Percentiles rank a stretch among this genome's conserved stretches.
These are phyloP conservation scores for Monomorium pharaonis DNA, from an alignment of 1,140 invertebrate species.

Conservation along the genomic window DNA sequence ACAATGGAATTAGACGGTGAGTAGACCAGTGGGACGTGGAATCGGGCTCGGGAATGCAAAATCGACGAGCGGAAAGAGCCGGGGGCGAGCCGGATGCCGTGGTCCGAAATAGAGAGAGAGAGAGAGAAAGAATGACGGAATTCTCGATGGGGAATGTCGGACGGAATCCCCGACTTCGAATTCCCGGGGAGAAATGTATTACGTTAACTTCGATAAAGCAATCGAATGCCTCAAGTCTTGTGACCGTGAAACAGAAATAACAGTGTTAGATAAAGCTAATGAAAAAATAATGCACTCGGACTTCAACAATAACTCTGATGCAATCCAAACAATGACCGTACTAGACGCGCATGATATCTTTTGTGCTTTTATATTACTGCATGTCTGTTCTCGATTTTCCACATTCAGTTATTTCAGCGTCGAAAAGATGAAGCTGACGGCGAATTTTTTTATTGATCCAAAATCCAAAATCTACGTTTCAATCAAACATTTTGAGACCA, in stretches of 20 bases:
- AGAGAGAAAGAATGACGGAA: constrained; percentile 46
- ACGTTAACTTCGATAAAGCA: background rate
- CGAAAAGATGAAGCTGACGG: too few relatives aligned
- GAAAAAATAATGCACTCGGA: background rate
- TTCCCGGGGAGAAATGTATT: background rate
- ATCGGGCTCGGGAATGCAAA: constrained; percentile 72
- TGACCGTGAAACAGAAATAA: constrained; percentile 13
- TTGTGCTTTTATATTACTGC: background rate
- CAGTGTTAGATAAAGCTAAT: background rate
- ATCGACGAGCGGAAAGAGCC: constrained; percentile 60
- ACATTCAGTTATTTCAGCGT: too few relatives aligned
- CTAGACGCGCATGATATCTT: background rate
- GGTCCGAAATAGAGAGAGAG: constrained; percentile 55
- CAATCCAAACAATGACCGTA: background rate
- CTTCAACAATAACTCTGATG: background rate
- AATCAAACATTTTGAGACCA: too few relatives aligned
- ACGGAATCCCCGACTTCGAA: background rate
- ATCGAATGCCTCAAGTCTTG: background rate
- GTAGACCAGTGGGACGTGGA: constrained; percentile 81
- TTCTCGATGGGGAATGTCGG: constrained; percentile 33
- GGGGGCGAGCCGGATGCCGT: constrained; percentile 13
- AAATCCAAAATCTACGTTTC: too few relatives aligned
- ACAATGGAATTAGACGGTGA: constrained; percentile 78
- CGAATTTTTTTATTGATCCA: too few relatives aligned
- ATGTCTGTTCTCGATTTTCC: too few relatives aligned